Percentiles rank a stretch among this genome's conserved stretches.
These are phyloP conservation scores for Drosophila mimetica DNA, from an alignment of 2,888 invertebrate genomes.

Conservation along the genomic window DNA sequence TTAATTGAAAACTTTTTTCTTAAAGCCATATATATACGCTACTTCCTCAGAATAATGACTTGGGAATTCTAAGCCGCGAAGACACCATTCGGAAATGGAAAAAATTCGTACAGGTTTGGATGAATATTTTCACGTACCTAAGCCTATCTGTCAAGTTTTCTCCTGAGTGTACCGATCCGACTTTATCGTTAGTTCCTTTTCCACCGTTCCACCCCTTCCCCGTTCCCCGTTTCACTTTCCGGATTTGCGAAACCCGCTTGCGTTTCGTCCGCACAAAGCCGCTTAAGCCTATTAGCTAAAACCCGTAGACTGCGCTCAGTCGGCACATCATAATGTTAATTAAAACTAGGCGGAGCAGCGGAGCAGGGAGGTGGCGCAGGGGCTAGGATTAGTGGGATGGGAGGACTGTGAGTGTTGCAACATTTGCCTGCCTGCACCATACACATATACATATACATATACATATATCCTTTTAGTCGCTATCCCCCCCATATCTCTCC, in stretches of 20 bases:
- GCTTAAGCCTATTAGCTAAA: slow-evolving; percentile 45
- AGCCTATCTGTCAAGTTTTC: slow-evolving; percentile 10
- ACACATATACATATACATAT: not conserved
- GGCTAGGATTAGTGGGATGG: slow-evolving; percentile 5
- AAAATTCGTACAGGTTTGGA: slow-evolving; percentile 8
- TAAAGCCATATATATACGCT: slow-evolving; percentile 14
- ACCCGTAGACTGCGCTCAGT: slow-evolving; percentile 39
- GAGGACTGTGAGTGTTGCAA: slow-evolving; percentile 34
- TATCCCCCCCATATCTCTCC: not conserved
- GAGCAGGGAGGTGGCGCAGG: not conserved
- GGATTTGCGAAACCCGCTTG: slow-evolving; percentile 22
- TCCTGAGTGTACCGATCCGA: slow-evolving; percentile 11
- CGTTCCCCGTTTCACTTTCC: slow-evolving; percentile 11
- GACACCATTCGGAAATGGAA: slow-evolving; percentile 14
- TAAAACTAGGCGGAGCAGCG: slow-evolving; percentile 31
- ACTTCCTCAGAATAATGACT: slow-evolving; percentile 4
- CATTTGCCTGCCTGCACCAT: slow-evolving; percentile 21
- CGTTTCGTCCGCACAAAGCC: slow-evolving; percentile 36
- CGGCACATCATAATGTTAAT: slow-evolving; percentile 48
- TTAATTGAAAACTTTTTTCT: slow-evolving; percentile 8
- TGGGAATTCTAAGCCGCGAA: slow-evolving; percentile 4
- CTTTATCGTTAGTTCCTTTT: slow-evolving; percentile 16
- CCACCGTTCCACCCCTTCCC: not conserved
- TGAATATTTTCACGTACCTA: no score
- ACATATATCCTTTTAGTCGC: slow-evolving; percentile 13